Evolutionary conservation across 2,888 invertebrate species (phyloP), one percentile per base, ranked within the genome.

Genomic region (Rotaria macrura): DNA sequence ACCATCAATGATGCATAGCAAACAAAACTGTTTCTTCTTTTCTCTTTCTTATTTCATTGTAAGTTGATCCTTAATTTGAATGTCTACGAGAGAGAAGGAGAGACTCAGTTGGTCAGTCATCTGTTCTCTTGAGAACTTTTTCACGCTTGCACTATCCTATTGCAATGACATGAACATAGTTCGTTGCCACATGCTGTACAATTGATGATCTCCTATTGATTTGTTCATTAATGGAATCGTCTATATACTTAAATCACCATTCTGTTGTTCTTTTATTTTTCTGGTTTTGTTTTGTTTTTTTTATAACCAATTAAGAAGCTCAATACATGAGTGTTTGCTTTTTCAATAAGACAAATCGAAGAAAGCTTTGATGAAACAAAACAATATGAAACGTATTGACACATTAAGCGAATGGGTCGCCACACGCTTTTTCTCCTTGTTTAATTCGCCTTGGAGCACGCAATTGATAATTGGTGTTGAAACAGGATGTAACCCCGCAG

Each of bases 1-100:
- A 65, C 65, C 65, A 65, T 34, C 65, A 65, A 34, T 65, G 65
- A 65, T 65, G 65, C 34, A 65, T 65, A 65, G 65, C 65, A 65
- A 65, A 65, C 65, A 65, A 65, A 65, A 34, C 65, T 49, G 34
- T 14, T 65, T 65, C 65, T 65, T 65, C 65, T 65, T 29, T 29
- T 65, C 29, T 34, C 17, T 34, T 29, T 20, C 29, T 65, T 65
- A 34, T 65, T 34, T 65, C 65, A 65, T 65, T 20, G 65, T 65
- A 34, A 65, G 65, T 34, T 65, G 65, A 34, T 65, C 65, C 65
- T 65, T 65, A 65, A 65, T 65, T 65, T 65, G 20, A 34, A 34
- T 65, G 65, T 65, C 65, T 65, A 65, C 20, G 5, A 65, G 65
- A n/a, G n/a, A n/a, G n/a, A n/a, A 43, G 10, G 10, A 43, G 10